Percentiles rank a stretch among this genome's conserved stretches.
Conservation (phyloP, 2,113 vertebrate species). For the Phoxinus phoxinus region DNA sequence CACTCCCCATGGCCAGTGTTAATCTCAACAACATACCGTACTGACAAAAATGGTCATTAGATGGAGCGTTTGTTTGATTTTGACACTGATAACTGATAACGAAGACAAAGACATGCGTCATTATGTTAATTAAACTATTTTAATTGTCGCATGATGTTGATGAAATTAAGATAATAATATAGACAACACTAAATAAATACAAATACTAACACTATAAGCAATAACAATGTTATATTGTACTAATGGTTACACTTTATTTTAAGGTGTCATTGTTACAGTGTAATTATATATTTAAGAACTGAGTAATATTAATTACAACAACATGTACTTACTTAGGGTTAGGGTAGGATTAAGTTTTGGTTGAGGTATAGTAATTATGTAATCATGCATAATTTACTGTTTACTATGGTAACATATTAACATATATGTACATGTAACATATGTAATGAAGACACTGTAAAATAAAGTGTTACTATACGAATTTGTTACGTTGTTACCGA, state of each 20-base stretch:
- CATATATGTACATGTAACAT: too few species aligned
- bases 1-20: conserved; percentile 3
- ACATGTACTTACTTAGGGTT: too few species aligned
- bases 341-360: too few species aligned
- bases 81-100: neutral
- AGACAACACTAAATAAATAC: too few species aligned
- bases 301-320: too few species aligned
- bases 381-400: too few species aligned
- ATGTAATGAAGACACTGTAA: too few species aligned
- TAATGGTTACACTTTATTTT: too few species aligned
- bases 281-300: too few species aligned
- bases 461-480: neutral
- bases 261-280: too few species aligned
- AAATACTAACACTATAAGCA: neutral
- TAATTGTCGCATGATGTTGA: neutral
- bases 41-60: neutral
- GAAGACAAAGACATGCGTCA: neutral
- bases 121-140: neutral
- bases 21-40: neutral
- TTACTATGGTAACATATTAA: too few species aligned
- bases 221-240: neutral
- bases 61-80: neutral
- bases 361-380: too few species aligned
- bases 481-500: neutral
- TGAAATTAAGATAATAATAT: neutral